A percentile compares a stretch with the other conserved stretches of the same genome.
phyloP scores from a whole-genome alignment of 2,797 vertebrate genomes.

The Sorex maritimensis region DNA sequence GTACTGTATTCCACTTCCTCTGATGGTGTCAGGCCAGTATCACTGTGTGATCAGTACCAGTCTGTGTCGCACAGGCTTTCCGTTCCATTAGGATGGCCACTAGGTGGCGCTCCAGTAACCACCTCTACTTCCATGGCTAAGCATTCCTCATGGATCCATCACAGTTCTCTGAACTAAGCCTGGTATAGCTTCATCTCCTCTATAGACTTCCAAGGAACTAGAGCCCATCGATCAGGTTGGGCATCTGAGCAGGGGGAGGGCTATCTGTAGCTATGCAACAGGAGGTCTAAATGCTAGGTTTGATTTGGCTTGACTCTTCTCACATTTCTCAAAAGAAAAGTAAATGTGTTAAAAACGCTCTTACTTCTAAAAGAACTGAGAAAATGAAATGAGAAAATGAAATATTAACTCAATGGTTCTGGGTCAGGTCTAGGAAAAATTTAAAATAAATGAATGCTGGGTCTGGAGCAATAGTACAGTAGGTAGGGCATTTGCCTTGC shows the following conservation, averaged over 20 bases:
- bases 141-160: constrained; percentile 69
- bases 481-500: no score
- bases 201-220: background rate
- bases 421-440: constrained; percentile 3
- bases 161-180: background rate
- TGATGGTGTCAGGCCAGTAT: background rate
- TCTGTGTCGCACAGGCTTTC: background rate
- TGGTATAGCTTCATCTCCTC: background rate
- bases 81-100: background rate
- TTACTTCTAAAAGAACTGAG: background rate
- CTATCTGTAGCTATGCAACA: background rate
- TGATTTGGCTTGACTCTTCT: background rate
- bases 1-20: constrained; percentile 86
- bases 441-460: background rate
- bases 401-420: background rate
- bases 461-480: no score
- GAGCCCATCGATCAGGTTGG: background rate
- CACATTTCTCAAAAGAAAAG: constrained; percentile 44
- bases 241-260: background rate
- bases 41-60: background rate
- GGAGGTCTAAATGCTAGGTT: background rate
- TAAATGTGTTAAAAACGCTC: constrained; percentile 21
- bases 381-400: constrained; percentile 20
- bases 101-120: background rate
- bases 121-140: background rate